Evolutionary conservation across 2,888 invertebrate genomes (phyloP).

Genomic region (Drosophila mettleri): DNA sequence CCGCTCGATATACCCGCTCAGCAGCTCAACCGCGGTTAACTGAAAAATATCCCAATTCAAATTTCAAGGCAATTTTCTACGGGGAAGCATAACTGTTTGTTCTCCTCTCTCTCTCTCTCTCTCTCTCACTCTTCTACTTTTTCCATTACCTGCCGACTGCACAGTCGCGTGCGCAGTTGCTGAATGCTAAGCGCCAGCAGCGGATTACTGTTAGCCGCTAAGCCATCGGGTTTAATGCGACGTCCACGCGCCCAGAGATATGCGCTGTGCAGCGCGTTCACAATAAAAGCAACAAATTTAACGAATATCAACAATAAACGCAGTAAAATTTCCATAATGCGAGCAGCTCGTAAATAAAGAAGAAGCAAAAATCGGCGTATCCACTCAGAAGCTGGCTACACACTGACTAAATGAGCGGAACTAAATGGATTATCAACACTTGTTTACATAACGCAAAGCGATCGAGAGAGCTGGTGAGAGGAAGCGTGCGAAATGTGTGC

Average conservation of each 20-base stretch:
- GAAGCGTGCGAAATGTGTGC: background rate
- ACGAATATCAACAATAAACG: constrained; percentile 62
- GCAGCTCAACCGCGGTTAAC: constrained; percentile 88
- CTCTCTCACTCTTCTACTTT: background rate
- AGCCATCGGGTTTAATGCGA: background rate
- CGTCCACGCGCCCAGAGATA: background rate
- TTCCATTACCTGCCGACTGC: constrained; percentile 62
- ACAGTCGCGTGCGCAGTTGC: constrained; percentile 64
- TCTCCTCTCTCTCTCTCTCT: background rate
- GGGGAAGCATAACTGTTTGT: background rate
- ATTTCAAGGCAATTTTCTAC: background rate
- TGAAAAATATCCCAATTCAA: constrained; percentile 67
- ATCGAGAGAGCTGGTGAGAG: background rate
- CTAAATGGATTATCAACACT: background rate
- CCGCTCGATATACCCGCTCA: constrained; percentile 87
- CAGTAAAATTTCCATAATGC: constrained; percentile 72
- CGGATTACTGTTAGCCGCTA: constrained; percentile 64
- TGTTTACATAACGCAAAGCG: background rate
- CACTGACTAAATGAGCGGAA: constrained; percentile 21
- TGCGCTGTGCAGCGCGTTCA: constrained; percentile 20
- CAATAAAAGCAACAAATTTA: constrained; percentile 44
- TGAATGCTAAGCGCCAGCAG: constrained; percentile 60
- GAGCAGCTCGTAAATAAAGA: too few relatives aligned
- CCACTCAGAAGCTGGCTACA: constrained; percentile 1
- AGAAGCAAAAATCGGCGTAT: background rate